Evolutionary conservation across 2,113 vertebrate genomes (phyloP).

Genomic region (Eptesicus fuscus): DNA sequence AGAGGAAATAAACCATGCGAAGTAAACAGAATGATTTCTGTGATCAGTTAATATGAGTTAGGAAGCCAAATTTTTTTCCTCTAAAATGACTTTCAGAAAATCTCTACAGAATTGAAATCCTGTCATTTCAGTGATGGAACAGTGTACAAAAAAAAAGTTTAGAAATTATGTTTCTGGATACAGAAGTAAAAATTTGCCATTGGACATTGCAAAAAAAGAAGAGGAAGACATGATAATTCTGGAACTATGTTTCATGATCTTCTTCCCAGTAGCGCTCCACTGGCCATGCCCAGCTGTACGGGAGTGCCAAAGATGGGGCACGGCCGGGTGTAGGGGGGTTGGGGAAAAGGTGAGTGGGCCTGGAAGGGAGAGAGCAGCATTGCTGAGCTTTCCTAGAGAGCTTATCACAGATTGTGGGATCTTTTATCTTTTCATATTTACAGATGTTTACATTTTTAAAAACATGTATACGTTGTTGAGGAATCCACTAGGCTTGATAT

Average conservation of each 20-base stretch:
- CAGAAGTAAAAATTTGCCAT: not conserved
- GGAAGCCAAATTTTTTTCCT: not conserved
- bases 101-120: not conserved
- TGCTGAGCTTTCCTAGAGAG: not conserved
- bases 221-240: not conserved
- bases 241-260: not conserved
- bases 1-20: not conserved
- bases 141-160: not conserved
- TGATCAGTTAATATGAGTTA: not conserved
- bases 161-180: not conserved
- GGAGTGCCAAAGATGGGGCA: no score
- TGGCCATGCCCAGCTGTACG: accelerated
- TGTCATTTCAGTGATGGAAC: not conserved
- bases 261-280: not conserved
- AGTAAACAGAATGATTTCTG: not conserved
- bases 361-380: accelerated
- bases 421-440: not conserved
- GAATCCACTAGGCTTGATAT: no score
- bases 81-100: not conserved
- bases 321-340: accelerated
- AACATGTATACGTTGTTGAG: not conserved
- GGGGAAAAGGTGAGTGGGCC: not conserved
- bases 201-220: not conserved
- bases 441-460: not conserved
- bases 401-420: not conserved